Evolutionary conservation across 1,140 invertebrate genomes (phyloP).

Genomic region (Penaeus vannamei): DNA sequence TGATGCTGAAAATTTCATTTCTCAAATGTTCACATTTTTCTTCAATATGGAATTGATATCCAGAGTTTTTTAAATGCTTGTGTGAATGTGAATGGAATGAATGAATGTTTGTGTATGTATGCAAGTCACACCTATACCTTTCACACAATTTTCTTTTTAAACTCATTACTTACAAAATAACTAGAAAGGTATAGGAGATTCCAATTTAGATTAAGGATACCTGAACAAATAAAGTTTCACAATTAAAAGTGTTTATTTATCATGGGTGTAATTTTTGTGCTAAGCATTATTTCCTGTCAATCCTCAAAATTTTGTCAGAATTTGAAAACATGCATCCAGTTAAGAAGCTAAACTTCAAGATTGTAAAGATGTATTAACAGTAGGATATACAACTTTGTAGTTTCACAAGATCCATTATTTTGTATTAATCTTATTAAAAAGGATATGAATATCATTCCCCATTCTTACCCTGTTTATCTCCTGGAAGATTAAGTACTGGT

Average conservation of each 20-base stretch:
- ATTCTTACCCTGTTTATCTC: no score
- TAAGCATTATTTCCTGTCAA: no score
- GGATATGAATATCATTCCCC: no score
- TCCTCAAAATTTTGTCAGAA: no score
- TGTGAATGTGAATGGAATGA: conserved; percentile 7
- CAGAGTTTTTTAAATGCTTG: conserved; percentile 27
- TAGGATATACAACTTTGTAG: no score
- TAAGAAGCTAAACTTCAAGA: no score
- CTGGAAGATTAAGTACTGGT: no score
- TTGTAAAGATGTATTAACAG: no score
- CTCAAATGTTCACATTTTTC: background rate
- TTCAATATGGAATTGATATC: background rate
- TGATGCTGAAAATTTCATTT: background rate
- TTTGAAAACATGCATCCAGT: no score
- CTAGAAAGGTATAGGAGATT: conserved; percentile 10
- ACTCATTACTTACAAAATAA: conserved; percentile 32
- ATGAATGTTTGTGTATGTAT: background rate
- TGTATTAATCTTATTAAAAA: no score
- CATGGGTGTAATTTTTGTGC: no score
- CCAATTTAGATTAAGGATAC: conserved; percentile 31
- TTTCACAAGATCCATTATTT: no score
- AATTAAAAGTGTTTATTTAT: conserved; percentile 1
- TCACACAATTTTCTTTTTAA: conserved; percentile 17
- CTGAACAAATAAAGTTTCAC: conserved; percentile 40
- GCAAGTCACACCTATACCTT: background rate